Evolutionary conservation across 2,888 invertebrate genomes (phyloP), one percentile per base, ranked within the genome.

Genomic region (Drosophila mimica): DNA sequence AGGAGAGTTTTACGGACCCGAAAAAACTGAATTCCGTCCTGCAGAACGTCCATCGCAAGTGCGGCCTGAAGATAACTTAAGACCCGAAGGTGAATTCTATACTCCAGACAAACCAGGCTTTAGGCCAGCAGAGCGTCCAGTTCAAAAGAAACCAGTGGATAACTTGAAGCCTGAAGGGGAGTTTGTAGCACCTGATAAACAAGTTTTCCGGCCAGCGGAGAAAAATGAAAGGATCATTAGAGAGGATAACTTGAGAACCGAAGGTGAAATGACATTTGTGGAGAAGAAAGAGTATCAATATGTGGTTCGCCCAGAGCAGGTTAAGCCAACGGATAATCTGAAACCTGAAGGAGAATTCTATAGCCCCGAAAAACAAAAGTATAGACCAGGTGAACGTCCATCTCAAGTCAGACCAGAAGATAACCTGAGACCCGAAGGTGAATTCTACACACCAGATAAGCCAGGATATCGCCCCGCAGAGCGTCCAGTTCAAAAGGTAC

Each of bases 151-250:
- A 60, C 95, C 93, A 0, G 90, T 93, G 28, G 95, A 95, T 70
- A 95, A 95, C 78, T 82, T 95, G 0, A 92, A 92, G 52, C 94
- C 95, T 0, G 95, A 95, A 81, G 94, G 96, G 69, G 92, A 40
- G n/a, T 40, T 40, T 40, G 40, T 40, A n/a, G 2, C 40, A n/a
- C 40, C 40, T 3, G 40, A 40, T n/a, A 40, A 40, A n/a, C 40
- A 4, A 40, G 40, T 40, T 9, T 40, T 40, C 40, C 40, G 40
- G n/a, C 40, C 40, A 40, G 40, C 40, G 1, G 40, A 40, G 40
- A 40, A 40, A n/a, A n/a, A 40, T 40, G 40, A n/a, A 40, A 40
- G 40, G 40, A 40, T 40, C 9, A 40, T 40, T 5, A 40, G 40
- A n/a, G n/a, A 40, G 9, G 95, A 95, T 72, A 95, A 95, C 82